Base-by-base conservation (phyloP, 2,797 vertebrate genomes). In the Halcyon chelicuti region DNA sequence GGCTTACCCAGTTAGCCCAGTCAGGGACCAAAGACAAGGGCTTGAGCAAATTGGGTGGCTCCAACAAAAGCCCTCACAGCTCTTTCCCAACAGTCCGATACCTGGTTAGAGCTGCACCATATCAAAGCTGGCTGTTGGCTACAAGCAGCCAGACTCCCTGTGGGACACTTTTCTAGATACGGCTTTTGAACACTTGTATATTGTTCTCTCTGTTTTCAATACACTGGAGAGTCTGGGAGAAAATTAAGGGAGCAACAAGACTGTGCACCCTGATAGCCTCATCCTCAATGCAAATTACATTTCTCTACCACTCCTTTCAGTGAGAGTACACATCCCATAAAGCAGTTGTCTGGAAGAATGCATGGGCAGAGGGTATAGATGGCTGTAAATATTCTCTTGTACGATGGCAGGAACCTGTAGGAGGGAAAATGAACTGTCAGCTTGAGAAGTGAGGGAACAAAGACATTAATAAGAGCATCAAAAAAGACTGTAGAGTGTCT, bases 371-470 rank as follows among this genome's bases (percentile, higher is more conserved):
- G 67, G 71, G 26, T 20, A 60, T 5, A 90, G 62, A 65, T 0
- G 0, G 44, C 65, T 83, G 67, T 90, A 91, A 97, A 94, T 94
- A 93, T 74, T 90, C 74, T 71, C 75, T 67, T 46, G 78, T 49
- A 57, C 2, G 5, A 79, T 80, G 82, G 82, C 85, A 96, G 79
- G 81, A 85, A 70, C 68, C 51, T 74, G 87, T 71, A 85, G 94
- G 65, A 91, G 75, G 61, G 68, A 95, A 95, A 90, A 91, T 83
- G 74, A 96, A 77, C 84, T 90, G 87, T 94, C 85, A 93, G 58
- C 35, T 57, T 46, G 68, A 83, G 87, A 83, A 94, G 52, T 14
- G 75, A 74, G 62, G 88, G 85, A 79, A 90, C 93, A 95, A 94
- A 96, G 58, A 46, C 54, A 10, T 92, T 73, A 94, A 82, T 88